Percentiles rank a stretch among this genome's conserved stretches.
phyloP scores from a whole-genome alignment of 2,888 invertebrate species.

The Drosophila affinis region DNA sequence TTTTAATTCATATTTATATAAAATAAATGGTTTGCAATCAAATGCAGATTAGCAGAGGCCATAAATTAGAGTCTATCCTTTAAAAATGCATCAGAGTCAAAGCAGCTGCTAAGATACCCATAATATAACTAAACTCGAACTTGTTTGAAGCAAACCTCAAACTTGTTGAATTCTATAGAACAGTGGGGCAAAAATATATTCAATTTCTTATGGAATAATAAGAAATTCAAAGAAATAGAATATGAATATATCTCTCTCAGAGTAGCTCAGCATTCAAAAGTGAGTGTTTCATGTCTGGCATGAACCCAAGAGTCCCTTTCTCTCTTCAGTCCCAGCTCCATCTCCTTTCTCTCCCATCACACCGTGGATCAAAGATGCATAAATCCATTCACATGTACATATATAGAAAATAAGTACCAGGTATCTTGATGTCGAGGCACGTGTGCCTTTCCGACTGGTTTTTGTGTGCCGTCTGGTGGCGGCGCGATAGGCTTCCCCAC shows the following conservation, averaged over 20 bases:
- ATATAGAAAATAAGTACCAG: neutral
- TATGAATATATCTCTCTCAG: neutral
- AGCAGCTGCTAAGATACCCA: neutral
- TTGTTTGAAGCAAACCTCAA: neutral
- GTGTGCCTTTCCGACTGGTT: neutral
- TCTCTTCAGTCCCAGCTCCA: too few relatives aligned
- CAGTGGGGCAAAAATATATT: neutral
- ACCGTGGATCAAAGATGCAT: neutral
- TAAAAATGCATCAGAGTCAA: neutral
- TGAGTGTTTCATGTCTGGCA: too few relatives aligned
- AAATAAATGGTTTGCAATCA: neutral
- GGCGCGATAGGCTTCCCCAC: slow-evolving; percentile 1
- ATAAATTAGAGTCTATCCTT: too few relatives aligned
- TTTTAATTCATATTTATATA: neutral
- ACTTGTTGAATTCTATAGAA: neutral
- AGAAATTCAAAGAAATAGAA: too few relatives aligned
- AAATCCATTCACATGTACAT: neutral
- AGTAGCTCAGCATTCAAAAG: neutral
- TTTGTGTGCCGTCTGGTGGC: neutral
- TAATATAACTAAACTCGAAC: neutral
- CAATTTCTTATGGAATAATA: too few relatives aligned
- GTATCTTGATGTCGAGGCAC: neutral
- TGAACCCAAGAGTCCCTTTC: too few relatives aligned
- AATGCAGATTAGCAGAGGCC: neutral
- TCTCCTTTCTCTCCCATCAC: neutral